Percentiles rank a stretch among this genome's conserved stretches.
Conservation (phyloP, 2,888 invertebrate genomes). For the Ashinkailepas kermadecensis region DNA sequence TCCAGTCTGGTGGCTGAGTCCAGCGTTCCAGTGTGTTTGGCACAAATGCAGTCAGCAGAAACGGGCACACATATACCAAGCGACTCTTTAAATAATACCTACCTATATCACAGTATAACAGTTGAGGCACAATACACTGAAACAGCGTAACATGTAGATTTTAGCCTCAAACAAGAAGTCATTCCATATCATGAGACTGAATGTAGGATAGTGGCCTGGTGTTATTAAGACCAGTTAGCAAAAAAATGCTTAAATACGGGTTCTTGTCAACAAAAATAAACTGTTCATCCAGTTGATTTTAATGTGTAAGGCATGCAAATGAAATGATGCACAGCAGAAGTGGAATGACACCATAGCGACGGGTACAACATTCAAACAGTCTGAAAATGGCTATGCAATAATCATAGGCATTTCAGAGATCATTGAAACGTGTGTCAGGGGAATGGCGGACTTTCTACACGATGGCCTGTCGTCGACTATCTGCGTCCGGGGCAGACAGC, state of each 20-base stretch:
- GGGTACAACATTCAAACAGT: not conserved
- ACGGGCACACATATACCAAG: not conserved
- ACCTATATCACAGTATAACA: constrained; percentile 19
- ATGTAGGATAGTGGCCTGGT: too few species aligned
- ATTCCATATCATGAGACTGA: too few species aligned
- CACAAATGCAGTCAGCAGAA: not conserved
- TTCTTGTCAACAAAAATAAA: too few species aligned
- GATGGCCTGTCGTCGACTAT: too few species aligned
- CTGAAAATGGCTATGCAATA: not conserved
- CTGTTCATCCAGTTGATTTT: too few species aligned
- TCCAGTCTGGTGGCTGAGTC: not conserved
- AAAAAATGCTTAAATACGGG: too few species aligned
- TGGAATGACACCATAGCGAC: not conserved
- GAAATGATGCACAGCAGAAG: too few species aligned
- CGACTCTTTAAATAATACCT: constrained; percentile 16
- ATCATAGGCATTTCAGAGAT: not conserved
- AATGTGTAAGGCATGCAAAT: too few species aligned
- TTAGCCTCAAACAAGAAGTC: not conserved
- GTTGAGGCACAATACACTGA: not conserved
- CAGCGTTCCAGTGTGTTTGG: not conserved
- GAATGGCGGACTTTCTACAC: too few species aligned
- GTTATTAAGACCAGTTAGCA: too few species aligned
- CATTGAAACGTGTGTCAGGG: too few species aligned
- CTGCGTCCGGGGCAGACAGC: too few species aligned
- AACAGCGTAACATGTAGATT: not conserved